phyloP scores from a whole-genome alignment of 2,797 vertebrate genomes.

The Toxotes lorentzi region DNA sequence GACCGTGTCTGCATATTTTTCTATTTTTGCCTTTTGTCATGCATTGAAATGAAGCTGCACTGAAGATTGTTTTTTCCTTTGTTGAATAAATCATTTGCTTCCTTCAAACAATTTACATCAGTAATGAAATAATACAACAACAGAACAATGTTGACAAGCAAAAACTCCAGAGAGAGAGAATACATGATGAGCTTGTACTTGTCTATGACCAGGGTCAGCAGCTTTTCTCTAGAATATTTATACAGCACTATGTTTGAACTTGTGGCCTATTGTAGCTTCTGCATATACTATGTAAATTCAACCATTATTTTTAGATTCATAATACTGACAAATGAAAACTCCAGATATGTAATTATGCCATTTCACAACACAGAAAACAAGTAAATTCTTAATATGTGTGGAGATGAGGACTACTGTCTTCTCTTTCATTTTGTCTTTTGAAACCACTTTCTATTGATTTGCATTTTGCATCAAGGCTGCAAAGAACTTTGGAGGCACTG shows the following conservation, averaged over 20 bases:
- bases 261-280: neutral
- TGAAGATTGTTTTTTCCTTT: slow-evolving; percentile 2
- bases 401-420: neutral
- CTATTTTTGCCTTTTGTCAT: slow-evolving; percentile 7
- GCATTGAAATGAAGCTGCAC: slow-evolving; percentile 15
- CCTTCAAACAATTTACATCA: slow-evolving; percentile 1
- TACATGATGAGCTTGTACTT: neutral
- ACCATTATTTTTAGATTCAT: neutral
- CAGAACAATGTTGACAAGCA: neutral
- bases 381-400: too few relatives aligned
- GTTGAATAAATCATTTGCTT: slow-evolving; percentile 23
- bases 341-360: too few relatives aligned
- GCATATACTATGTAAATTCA: neutral
- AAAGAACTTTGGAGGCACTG: neutral
- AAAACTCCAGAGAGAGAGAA: slow-evolving; percentile 10
- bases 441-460: too few relatives aligned
- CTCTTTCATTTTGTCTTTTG: neutral
- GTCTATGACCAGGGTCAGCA: neutral
- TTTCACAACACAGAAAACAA: too few relatives aligned
- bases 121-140: slow-evolving; percentile 7
- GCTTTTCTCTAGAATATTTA: neutral
- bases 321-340: too few relatives aligned
- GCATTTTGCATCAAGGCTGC: neutral
- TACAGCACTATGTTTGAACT: neutral
- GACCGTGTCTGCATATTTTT: neutral